Evolutionary conservation across 1,140 invertebrate species (phyloP).

Genomic region (Magallana gigas): DNA sequence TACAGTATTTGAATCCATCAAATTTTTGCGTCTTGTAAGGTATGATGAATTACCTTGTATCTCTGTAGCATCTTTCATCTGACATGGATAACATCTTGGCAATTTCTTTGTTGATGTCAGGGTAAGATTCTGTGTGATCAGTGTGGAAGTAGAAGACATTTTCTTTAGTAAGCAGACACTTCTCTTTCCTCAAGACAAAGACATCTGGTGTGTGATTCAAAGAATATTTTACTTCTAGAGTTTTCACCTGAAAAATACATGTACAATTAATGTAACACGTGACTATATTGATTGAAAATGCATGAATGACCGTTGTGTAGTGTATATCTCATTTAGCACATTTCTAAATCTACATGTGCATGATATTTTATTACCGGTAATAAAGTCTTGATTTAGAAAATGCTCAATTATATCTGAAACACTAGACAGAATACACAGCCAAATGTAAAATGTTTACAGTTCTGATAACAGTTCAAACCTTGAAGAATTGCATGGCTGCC

Average conservation of each 20-base stretch:
- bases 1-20: too few species aligned
- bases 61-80: conserved; percentile 61
- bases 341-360: too few species aligned
- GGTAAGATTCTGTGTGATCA: conserved; percentile 60
- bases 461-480: conserved; percentile 57
- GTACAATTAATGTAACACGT: too few species aligned
- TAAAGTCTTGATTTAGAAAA: too few species aligned
- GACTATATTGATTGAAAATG: background rate
- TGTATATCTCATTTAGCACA: too few species aligned
- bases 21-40: too few species aligned
- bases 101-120: conserved; percentile 72
- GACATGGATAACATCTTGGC: conserved; percentile 70
- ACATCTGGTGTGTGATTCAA: conserved; percentile 58
- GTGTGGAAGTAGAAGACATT: conserved; percentile 69
- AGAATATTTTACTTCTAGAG: conserved; percentile 58
- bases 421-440: too few species aligned
- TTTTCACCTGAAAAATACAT: background rate
- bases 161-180: conserved; percentile 62
- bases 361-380: too few species aligned
- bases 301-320: too few species aligned
- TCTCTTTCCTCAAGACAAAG: conserved; percentile 64
- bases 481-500: conserved; percentile 64
- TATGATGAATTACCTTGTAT: conserved; percentile 68
- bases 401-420: too few species aligned
- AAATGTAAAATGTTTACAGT: too few species aligned